Base-by-base conservation (phyloP, 1,140 invertebrate species). In the Brachionus rubens region DNA sequence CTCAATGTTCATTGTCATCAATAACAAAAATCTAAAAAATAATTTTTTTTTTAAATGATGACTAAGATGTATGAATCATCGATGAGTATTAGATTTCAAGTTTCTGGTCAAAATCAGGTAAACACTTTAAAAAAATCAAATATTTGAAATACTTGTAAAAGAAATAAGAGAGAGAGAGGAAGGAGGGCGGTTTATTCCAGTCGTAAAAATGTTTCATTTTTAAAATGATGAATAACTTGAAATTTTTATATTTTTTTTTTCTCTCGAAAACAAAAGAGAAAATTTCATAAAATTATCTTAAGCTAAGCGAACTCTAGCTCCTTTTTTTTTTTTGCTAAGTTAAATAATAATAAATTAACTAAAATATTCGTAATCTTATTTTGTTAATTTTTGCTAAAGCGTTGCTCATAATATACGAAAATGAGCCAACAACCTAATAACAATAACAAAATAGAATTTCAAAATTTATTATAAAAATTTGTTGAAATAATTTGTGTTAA, bases 261-360 rank as follows among this genome's bases (percentile, higher is more conserved):
- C n/a, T n/a, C n/a, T n/a, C n/a, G n/a, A n/a, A n/a, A n/a, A 43
- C 19, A 16, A 65, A 41, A 65, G 10, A 65, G 5, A 65, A 65
- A 43, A 16, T 65, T 43, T 65, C 33, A 65, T 65, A 65, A 65
- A 65, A 24, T 43, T 65, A 24, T 59, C 36, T 33, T 59, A 59
- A 59, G 54, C 54, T 59, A 59, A 59, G 30, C 54, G 54, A 59
- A 59, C 54, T 59, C 54, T 59, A 59, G 54, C 54, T 59, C 54
- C 54, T 59, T 59, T 59, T 59, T 59, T 33, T 33, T n/a, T n/a
- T n/a, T n/a, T n/a, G n/a, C n/a, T 36, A 36, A 36, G 9, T 33
- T 33, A 59, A 52, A 52, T 19, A 59, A 59, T 59, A 59, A 59
- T 59, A 59, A 59, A 59, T 59, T 59, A 59, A 33, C 54, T 21